Conservation (phyloP, 2,888 invertebrate genomes). For the Pandemis heparana region DNA sequence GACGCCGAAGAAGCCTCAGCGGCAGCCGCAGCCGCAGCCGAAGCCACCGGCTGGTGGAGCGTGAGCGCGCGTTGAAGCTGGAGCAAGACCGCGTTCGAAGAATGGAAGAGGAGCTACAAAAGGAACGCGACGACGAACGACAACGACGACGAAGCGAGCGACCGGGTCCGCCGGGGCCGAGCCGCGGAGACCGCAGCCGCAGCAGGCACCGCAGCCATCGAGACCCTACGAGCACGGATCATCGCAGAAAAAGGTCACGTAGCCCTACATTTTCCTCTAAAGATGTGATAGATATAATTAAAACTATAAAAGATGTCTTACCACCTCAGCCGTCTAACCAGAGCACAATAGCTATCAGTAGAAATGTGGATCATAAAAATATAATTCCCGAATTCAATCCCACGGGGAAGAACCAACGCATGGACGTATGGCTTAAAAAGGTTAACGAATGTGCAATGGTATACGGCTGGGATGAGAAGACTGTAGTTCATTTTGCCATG, state of each 20-base stretch:
- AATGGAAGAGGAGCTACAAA: no score
- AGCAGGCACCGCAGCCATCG: not conserved
- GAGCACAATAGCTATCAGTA: slow-evolving; percentile 16
- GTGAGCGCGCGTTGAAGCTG: no score
- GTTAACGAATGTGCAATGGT: not conserved
- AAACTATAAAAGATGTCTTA: slow-evolving; percentile 34
- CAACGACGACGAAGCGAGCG: no score
- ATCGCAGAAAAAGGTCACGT: slow-evolving; percentile 34
- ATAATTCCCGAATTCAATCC: slow-evolving; percentile 21
- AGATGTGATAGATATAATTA: slow-evolving; percentile 36
- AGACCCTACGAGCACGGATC: slow-evolving; percentile 2
- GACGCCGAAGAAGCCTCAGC: no score
- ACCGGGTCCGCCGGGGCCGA: no score
- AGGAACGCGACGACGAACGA: no score
- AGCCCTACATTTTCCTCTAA: slow-evolving; percentile 39
- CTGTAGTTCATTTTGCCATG: not conserved
- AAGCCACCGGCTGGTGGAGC: no score
- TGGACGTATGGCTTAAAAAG: not conserved
- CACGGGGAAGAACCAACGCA: not conserved
- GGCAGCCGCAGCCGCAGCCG: no score
- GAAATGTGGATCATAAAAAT: not conserved
- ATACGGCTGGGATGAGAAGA: slow-evolving; percentile 8
- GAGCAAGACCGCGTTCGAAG: no score
- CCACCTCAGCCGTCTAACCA: slow-evolving; percentile 28
- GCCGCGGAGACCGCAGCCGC: not conserved